phyloP scores from a whole-genome alignment of 2,113 vertebrate genomes.

The Sturnus vulgaris region DNA sequence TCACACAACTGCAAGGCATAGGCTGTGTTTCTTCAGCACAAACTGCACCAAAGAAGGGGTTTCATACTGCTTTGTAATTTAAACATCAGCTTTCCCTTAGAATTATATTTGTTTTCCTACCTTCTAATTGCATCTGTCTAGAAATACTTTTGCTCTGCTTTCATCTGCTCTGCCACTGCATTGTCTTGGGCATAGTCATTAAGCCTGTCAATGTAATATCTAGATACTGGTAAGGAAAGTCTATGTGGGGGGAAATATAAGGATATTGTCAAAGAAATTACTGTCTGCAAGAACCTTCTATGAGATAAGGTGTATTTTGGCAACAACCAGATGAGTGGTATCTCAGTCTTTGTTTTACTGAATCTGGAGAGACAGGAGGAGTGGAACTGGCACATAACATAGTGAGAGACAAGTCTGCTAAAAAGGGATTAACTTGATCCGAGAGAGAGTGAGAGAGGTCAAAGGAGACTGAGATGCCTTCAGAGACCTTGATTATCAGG shows the following conservation, averaged over 20 bases:
- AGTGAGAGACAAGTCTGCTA: background rate
- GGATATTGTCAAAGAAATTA: slow-evolving; percentile 2
- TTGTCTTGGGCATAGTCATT: background rate
- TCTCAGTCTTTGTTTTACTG: slow-evolving; percentile 22
- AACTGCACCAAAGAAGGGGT: background rate
- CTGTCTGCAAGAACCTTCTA: slow-evolving; percentile 6
- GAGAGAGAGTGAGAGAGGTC: background rate
- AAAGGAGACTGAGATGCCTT: background rate
- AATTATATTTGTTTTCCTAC: background rate
- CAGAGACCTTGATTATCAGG: background rate
- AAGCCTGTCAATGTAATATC: background rate
- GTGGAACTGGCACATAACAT: background rate
- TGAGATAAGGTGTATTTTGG: slow-evolving; percentile 50
- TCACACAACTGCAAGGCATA: background rate
- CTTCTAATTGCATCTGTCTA: background rate
- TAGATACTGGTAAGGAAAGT: background rate
- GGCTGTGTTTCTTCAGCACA: background rate
- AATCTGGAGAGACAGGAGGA: slow-evolving; percentile 28
- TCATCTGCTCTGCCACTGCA: background rate
- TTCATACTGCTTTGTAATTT: background rate
- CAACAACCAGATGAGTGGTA: background rate
- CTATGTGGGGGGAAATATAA: background rate
- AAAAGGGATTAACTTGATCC: background rate
- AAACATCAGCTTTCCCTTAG: background rate
- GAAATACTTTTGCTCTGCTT: background rate